phyloP scores from a whole-genome alignment of 1,140 invertebrate genomes.

The Drosophila eugracilis region DNA sequence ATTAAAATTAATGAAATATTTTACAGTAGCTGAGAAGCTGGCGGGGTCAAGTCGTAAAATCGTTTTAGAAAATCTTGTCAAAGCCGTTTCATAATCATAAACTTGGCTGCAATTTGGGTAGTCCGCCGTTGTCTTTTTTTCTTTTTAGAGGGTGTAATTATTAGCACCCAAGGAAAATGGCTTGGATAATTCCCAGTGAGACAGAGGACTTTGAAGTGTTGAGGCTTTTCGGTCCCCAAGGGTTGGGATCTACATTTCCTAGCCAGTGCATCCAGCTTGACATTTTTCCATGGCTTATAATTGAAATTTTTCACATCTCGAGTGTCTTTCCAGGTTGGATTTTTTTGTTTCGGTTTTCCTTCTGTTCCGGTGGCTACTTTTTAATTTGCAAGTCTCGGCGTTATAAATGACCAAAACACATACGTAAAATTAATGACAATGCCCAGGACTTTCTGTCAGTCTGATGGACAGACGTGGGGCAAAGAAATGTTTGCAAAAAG shows the following conservation, averaged over 20 bases:
- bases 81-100: conserved; percentile 80
- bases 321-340: conserved; percentile 24
- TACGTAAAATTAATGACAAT: conserved; percentile 79
- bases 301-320: conserved; percentile 53
- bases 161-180: conserved; percentile 59
- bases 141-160: conserved; percentile 57
- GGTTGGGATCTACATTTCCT: conserved; percentile 9
- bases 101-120: conserved; percentile 13
- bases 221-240: conserved; percentile 23
- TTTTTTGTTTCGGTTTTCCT: conserved; percentile 10
- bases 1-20: conserved; percentile 83
- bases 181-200: conserved; percentile 47
- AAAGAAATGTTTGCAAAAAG: conserved; percentile 78
- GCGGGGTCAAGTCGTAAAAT: conserved; percentile 74
- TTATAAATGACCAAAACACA: conserved; percentile 80
- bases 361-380: conserved; percentile 46
- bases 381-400: conserved; percentile 72
- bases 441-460: conserved; percentile 60
- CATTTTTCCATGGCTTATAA: conserved; percentile 53
- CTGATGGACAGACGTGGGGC: conserved; percentile 51
- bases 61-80: conserved; percentile 78
- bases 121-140: too few species aligned
- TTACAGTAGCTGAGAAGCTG: conserved; percentile 35
- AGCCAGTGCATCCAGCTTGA: conserved; percentile 14
- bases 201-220: conserved; percentile 69